A percentile compares a stretch with the other conserved stretches of the same genome.
These are phyloP conservation scores for Liposcelis brunnea DNA, from an alignment of 2,888 invertebrate genomes.

Conservation along the genomic window DNA sequence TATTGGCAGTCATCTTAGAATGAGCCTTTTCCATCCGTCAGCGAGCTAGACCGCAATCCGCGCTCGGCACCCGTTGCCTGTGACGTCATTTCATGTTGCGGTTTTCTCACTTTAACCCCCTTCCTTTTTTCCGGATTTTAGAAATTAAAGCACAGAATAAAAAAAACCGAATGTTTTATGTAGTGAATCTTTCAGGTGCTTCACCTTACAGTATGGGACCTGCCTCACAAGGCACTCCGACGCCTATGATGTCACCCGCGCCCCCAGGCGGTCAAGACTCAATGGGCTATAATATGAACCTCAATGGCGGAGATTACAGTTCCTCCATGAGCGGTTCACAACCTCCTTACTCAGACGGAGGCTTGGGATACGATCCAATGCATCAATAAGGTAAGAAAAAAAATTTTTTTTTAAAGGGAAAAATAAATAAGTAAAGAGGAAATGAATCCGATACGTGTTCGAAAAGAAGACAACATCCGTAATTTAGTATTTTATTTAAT, in stretches of 20 bases:
- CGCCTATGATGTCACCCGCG: conserved; percentile 90
- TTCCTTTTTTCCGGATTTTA: neutral
- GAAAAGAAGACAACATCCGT: neutral
- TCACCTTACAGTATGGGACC: conserved; percentile 74
- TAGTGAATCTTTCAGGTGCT: conserved; percentile 37
- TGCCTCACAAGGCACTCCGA: conserved; percentile 75
- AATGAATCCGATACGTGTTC: neutral
- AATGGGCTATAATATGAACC: conserved; percentile 84
- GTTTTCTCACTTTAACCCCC: neutral
- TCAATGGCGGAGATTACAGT: conserved; percentile 74
- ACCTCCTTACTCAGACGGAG: conserved; percentile 65
- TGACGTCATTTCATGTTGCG: conserved; percentile 5
- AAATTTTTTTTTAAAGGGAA: neutral
- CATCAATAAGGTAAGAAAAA: conserved; percentile 38
- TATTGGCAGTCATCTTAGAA: too few species aligned
- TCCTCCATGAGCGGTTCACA: conserved; percentile 33
- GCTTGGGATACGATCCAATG: conserved; percentile 84
- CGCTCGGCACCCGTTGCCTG: conserved; percentile 3
- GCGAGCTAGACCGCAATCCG: conserved; percentile 5
- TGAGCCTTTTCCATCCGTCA: conserved; percentile 1
- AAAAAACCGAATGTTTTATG: conserved; percentile 25
- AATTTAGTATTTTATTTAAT: conserved; percentile 10
- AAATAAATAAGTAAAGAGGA: neutral
- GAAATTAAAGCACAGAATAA: neutral
- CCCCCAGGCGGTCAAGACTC: conserved; percentile 67